Evolutionary conservation across 1,140 invertebrate genomes (phyloP).

Genomic region (Idris sp.): DNA sequence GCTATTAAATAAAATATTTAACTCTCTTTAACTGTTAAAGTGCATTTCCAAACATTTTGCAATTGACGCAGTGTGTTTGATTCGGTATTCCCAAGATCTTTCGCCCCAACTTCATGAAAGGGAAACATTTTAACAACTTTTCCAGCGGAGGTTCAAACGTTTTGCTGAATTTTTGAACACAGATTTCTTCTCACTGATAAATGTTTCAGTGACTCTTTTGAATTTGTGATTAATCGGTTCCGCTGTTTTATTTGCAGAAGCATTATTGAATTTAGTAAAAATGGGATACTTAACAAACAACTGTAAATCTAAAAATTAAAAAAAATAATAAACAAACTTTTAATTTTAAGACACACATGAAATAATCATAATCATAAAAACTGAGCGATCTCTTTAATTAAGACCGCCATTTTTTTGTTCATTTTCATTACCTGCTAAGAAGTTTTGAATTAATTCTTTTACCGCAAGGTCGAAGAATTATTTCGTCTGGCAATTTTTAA

Average conservation of each 20-base stretch:
- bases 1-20: too few relatives aligned
- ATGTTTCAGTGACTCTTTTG: conserved; percentile 8
- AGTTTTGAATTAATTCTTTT: conserved; percentile 31
- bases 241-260: conserved; percentile 1
- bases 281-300: too few relatives aligned
- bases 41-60: conserved; percentile 13
- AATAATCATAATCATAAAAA: conserved; percentile 29
- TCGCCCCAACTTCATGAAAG: conserved; percentile 8
- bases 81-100: conserved; percentile 20
- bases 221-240: conserved; percentile 13
- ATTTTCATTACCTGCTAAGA: conserved; percentile 14
- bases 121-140: conserved; percentile 33
- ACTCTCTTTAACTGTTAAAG: too few relatives aligned
- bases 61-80: conserved; percentile 26
- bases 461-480: conserved; percentile 14
- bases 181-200: neutral
- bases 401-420: conserved; percentile 16
- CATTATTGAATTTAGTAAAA: conserved; percentile 1
- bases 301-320: too few relatives aligned
- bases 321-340: too few relatives aligned
- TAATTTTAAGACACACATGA: too few relatives aligned
- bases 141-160: conserved; percentile 12
- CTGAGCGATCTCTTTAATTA: conserved; percentile 13
- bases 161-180: conserved; percentile 21
- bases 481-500: conserved; percentile 19